phyloP scores from a whole-genome alignment of 2,797 vertebrate genomes.

The Scolopax bukidnonensis region DNA sequence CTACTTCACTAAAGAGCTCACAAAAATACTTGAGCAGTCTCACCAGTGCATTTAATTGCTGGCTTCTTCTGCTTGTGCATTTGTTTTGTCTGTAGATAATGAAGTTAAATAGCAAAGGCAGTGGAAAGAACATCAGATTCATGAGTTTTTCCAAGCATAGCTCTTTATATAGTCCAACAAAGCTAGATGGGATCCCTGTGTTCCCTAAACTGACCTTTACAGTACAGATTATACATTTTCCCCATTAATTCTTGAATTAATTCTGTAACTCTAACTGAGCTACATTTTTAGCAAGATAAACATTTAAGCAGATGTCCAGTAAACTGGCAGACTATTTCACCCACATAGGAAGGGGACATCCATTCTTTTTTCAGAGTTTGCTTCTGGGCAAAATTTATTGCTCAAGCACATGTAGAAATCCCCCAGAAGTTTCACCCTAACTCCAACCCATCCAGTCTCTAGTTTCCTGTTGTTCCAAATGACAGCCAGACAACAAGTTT shows the following conservation, averaged over 20 bases:
- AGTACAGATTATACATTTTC: background rate
- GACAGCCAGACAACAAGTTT: background rate
- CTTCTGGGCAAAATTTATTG: background rate
- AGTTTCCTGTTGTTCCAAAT: background rate
- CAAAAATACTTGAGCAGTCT: background rate
- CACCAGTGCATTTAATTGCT: background rate
- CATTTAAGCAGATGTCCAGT: slow-evolving; percentile 12
- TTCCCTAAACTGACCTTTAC: background rate
- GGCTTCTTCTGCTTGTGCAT: background rate
- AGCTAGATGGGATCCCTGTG: background rate
- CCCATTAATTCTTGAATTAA: background rate
- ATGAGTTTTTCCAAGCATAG: background rate
- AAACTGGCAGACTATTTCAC: background rate
- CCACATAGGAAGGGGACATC: background rate
- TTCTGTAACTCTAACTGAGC: background rate
- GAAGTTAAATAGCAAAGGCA: background rate
- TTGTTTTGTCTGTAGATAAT: background rate
- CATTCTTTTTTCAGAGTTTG: background rate
- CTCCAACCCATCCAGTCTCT: background rate
- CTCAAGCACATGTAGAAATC: background rate
- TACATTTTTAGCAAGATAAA: slow-evolving; percentile 6
- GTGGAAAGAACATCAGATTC: background rate
- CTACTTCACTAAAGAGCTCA: slow-evolving; percentile 10
- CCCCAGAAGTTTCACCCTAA: background rate
- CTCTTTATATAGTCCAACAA: background rate